Evolutionary conservation across 2,888 invertebrate species (phyloP).

Genomic region (Philopedon plagiatum): DNA sequence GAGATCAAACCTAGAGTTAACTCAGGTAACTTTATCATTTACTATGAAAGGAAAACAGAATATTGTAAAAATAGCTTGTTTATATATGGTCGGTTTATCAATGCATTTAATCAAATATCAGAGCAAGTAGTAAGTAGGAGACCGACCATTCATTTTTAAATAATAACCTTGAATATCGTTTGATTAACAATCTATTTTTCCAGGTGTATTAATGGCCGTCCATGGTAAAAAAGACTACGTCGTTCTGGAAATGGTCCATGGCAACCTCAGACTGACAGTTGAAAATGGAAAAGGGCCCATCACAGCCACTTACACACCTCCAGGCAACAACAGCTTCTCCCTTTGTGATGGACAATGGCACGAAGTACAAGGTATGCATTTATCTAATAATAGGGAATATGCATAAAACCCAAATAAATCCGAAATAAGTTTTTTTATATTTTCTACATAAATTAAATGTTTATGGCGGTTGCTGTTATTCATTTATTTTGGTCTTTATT

Average conservation of each 20-base stretch:
- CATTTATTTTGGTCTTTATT: no score
- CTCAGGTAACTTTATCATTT: constrained; percentile 79
- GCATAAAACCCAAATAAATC: no score
- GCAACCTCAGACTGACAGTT: constrained; percentile 85
- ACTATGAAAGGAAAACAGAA: no score
- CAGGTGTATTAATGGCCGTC: constrained; percentile 82
- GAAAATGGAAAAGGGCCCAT: constrained; percentile 88
- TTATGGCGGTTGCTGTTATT: no score
- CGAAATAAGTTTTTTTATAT: no score
- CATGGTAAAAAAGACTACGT: constrained; percentile 88
- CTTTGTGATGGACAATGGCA: constrained; percentile 98
- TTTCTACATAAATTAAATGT: no score
- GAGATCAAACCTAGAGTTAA: constrained; percentile 89
- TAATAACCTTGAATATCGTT: background rate
- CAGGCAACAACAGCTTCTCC: constrained; percentile 72
- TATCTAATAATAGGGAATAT: background rate
- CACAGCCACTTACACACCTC: constrained; percentile 79
- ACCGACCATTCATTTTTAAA: background rate
- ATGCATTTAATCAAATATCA: no score
- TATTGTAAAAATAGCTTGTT: no score
- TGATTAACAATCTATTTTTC: background rate
- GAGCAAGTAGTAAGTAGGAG: no score
- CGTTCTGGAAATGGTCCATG: constrained; percentile 89
- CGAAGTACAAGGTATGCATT: constrained; percentile 78
- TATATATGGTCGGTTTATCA: no score